Conservation (phyloP, 1,140 invertebrate genomes). For the Asbolus verrucosus region DNA sequence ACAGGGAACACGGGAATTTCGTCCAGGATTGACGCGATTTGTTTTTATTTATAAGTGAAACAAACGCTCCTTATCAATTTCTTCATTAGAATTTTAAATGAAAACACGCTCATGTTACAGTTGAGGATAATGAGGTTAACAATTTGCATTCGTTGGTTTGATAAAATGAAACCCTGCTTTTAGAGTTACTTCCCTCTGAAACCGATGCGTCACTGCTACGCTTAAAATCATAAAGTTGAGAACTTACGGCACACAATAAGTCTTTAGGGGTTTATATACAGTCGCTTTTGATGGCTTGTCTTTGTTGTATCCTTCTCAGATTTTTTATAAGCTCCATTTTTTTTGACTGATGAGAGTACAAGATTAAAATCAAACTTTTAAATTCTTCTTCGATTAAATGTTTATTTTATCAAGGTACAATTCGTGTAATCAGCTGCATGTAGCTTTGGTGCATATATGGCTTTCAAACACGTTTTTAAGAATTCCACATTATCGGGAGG, state of each 20-base stretch:
- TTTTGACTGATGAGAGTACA: no score
- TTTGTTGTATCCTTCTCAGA: background rate
- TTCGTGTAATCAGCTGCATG: no score
- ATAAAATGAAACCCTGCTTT: background rate
- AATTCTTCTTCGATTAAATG: no score
- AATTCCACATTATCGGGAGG: no score
- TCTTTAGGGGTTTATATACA: background rate
- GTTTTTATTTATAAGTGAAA: background rate
- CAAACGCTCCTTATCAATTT: no score
- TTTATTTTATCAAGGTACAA: no score
- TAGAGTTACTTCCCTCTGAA: background rate
- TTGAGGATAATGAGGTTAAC: no score
- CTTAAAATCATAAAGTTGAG: background rate
- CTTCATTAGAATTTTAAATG: background rate
- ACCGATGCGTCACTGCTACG: background rate
- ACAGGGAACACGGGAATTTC: background rate
- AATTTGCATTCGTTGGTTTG: no score
- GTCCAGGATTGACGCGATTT: background rate
- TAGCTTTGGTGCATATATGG: no score
- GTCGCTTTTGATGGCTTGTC: conserved; percentile 1
- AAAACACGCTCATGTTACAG: background rate
- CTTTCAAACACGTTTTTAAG: no score
- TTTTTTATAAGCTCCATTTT: background rate
- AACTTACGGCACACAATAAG: conserved; percentile 7
- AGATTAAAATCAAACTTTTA: no score